Conservation (phyloP, 2,113 vertebrate species). For the Callipepla squamata region DNA sequence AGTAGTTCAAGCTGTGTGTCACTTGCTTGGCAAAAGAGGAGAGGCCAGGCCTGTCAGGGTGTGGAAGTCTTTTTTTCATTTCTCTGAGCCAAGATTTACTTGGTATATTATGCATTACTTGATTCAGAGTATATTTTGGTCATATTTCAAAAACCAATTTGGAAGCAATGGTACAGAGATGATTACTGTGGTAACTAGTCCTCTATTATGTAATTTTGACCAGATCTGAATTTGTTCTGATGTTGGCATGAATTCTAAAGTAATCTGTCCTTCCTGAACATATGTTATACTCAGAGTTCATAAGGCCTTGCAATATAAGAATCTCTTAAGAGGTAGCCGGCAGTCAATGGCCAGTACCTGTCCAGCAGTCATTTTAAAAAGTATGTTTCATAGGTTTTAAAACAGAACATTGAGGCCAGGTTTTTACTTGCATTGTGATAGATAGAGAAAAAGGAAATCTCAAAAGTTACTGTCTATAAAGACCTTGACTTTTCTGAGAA, state of each 20-base stretch:
- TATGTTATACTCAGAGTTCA: accelerated
- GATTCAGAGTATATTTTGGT: background rate
- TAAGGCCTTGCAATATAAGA: background rate
- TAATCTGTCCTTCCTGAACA: background rate
- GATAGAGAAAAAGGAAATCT: background rate
- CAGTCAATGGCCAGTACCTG: background rate
- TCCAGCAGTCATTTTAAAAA: background rate
- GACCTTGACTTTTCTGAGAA: background rate
- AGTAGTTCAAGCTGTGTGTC: background rate
- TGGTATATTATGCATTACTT: background rate
- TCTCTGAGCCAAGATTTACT: background rate
- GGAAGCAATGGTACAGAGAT: background rate
- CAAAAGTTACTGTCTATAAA: background rate
- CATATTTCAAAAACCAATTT: background rate
- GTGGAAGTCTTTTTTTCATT: background rate
- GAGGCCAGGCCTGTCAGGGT: background rate
- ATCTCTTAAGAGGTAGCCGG: background rate
- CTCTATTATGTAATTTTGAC: background rate
- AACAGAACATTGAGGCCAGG: background rate
- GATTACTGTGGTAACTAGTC: background rate
- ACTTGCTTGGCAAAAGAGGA: background rate
- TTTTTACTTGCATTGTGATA: background rate
- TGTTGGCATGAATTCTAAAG: background rate
- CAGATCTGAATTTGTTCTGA: background rate
- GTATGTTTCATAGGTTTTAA: background rate